Evolutionary conservation across 2,113 vertebrate genomes (phyloP).

Genomic region (Pelvicachromis taeniatus): DNA sequence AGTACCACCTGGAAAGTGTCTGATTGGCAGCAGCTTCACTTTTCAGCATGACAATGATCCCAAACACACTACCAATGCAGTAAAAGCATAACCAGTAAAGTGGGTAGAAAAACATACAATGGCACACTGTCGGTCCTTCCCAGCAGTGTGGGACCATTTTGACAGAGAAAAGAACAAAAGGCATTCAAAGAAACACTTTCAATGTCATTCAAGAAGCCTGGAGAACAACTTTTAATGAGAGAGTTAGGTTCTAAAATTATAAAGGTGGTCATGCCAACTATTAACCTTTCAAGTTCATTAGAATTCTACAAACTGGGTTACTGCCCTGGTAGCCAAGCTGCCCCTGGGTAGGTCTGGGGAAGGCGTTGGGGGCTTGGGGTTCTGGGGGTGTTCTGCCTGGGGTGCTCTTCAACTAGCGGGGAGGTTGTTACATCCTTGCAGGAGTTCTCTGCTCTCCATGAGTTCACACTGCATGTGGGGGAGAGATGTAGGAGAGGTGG

Average conservation of each 20-base stretch:
- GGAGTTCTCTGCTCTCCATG: too few relatives aligned
- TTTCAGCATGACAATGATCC: background rate
- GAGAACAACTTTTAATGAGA: background rate
- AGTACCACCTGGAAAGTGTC: background rate
- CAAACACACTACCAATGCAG: background rate
- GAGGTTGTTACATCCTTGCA: too few relatives aligned
- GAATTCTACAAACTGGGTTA: background rate
- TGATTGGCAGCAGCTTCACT: background rate
- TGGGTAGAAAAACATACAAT: background rate
- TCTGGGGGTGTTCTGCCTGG: too few relatives aligned
- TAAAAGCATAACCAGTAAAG: background rate
- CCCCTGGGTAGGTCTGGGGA: too few relatives aligned
- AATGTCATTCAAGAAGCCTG: background rate
- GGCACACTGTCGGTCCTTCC: background rate
- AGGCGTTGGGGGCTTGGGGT: too few relatives aligned
- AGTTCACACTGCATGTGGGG: too few relatives aligned
- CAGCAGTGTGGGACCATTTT: background rate
- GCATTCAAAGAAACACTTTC: background rate
- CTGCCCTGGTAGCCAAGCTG: too few relatives aligned
- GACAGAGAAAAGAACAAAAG: background rate
- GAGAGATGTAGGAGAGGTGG: too few relatives aligned
- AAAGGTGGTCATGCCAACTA: background rate
- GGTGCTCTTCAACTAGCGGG: too few relatives aligned
- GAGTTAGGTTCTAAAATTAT: background rate
- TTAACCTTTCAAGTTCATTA: background rate